Base-by-base conservation (phyloP, 2,888 invertebrate genomes). In the Clitarchus hookeri region DNA sequence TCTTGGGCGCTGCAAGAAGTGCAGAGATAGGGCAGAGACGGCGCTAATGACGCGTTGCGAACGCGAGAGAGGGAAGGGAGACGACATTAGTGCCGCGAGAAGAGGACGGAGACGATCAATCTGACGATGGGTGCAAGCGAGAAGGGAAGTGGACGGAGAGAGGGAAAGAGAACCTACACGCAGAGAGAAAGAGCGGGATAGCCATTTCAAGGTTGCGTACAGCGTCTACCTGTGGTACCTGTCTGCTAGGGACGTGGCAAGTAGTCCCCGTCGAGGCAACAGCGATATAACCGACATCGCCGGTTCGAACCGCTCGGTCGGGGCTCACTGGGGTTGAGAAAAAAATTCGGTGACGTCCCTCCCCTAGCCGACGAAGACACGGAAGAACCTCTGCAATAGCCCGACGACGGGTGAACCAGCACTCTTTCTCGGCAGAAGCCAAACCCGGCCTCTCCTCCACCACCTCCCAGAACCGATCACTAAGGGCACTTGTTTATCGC, bases 131-230 rank as follows among this genome's bases (percentile, higher is more conserved):
- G 19, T 16, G 53, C 53, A 2, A 12, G 8, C 0, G 53, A 19
- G 19, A 53, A 53, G 53, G 53, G 13, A 53, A 53, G 19, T 16
- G 53, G 36, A 36, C 65, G 23, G 65, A 19, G 65, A 19, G 65
- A 65, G 65, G 16, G 27, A 82, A 25, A 82, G 82, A 82, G 82
- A 82, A 23, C 9, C 23, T 4, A 25, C n/a, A 79, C 4, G 25
- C 27, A 19, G 44, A 23, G 44, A 83, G 85, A 86, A 83, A 84
- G 84, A 86, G 82, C 83, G 36, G 54, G 48, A 36, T 44, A 44
- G 87, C 86, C 85, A 85, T 85, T 85, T 85, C 87, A 87, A 87
- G 87, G 87, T 86, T 87, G 87, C 86, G 84, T 78, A 84, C 83
- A 44, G 82, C 85, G 44, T 85, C 84, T 44, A 25, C 83, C 84